A percentile compares a stretch with the other conserved stretches of the same genome.
phyloP scores from a whole-genome alignment of 2,797 vertebrate genomes.

The Hafferia zeledoni region DNA sequence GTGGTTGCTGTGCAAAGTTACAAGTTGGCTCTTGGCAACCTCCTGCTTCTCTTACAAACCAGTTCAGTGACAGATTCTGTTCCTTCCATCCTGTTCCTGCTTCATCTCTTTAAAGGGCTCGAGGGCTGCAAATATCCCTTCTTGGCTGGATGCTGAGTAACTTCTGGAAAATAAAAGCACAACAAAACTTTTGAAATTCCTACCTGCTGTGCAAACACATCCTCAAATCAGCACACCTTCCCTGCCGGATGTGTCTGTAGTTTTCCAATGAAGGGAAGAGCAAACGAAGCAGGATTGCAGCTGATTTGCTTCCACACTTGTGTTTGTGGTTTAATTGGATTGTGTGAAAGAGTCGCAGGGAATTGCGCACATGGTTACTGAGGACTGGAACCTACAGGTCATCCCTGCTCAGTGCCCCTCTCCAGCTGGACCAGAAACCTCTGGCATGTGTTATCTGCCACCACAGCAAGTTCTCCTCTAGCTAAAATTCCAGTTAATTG shows the following conservation, averaged over 20 bases:
- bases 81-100: neutral
- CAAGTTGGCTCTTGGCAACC: neutral
- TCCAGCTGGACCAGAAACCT: neutral
- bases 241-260: neutral
- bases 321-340: neutral
- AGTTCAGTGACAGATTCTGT: neutral
- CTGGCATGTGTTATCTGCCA: neutral
- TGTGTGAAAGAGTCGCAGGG: neutral
- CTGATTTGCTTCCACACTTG: neutral
- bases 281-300: neutral
- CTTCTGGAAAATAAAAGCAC: slow-evolving; percentile 21
- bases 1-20: neutral
- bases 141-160: neutral
- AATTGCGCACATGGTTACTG: neutral
- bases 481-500: neutral
- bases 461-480: neutral
- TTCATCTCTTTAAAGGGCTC: neutral
- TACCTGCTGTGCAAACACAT: neutral
- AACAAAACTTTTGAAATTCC: neutral
- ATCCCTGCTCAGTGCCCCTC: neutral
- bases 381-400: neutral
- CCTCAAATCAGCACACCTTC: neutral
- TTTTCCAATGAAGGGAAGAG: neutral
- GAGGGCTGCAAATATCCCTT: neutral
- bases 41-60: neutral